A percentile compares a stretch with the other conserved stretches of the same genome.
Conservation (phyloP, 2,113 vertebrate genomes). For the Tautogolabrus adspersus region DNA sequence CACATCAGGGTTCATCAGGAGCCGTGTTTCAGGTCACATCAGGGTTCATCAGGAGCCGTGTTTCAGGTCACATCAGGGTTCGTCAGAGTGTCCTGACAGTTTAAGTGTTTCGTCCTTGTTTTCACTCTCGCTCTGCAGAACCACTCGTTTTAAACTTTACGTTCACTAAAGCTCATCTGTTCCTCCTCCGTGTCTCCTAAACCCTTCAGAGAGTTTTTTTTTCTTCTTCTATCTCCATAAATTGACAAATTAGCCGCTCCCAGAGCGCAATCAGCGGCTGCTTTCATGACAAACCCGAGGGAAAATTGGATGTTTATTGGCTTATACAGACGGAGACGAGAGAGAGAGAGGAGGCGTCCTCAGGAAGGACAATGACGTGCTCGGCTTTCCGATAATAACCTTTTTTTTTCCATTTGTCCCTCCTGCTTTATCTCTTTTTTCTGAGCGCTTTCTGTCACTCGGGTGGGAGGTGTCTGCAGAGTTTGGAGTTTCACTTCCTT, state of each 20-base stretch:
- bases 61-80: not conserved
- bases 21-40: no score
- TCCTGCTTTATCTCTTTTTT: conserved; percentile 8
- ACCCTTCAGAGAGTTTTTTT: conserved; percentile 31
- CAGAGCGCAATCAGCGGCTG: conserved; percentile 43
- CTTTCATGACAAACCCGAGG: conserved; percentile 42
- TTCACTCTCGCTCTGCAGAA: not conserved
- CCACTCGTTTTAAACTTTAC: conserved; percentile 26
- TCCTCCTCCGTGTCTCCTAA: conserved; percentile 33
- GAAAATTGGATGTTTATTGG: conserved; percentile 64
- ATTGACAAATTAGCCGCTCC: conserved; percentile 57
- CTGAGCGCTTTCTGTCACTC: conserved; percentile 18
- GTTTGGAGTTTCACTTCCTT: not conserved
- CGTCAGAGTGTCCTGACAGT: not conserved
- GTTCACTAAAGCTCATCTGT: conserved; percentile 35
- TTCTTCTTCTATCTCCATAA: conserved; percentile 44
- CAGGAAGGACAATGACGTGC: conserved; percentile 39
- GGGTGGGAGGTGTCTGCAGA: not conserved
- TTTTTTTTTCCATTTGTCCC: conserved; percentile 11
- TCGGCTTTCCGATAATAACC: conserved; percentile 28
- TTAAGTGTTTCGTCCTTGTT: not conserved
- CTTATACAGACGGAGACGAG: conserved; percentile 31
- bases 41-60: not conserved
- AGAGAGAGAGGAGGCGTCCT: conserved; percentile 5
- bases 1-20: no score